Evolutionary conservation across 2,888 invertebrate species (phyloP), one percentile per base, ranked within the genome.

Genomic region (Griposia aprilina): DNA sequence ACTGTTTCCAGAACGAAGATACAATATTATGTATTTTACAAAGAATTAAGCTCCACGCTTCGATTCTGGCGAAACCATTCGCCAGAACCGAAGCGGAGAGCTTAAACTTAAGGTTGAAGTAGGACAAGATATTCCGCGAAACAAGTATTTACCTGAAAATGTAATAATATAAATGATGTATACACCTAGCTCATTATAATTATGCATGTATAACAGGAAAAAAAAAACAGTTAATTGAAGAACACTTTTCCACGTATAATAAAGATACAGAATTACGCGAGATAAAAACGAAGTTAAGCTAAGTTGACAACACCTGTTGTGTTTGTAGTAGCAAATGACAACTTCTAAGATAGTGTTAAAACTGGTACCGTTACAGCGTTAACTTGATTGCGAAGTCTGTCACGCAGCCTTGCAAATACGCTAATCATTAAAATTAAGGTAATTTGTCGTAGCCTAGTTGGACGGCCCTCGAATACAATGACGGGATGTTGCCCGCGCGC

Each of bases 401-500:
- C 85, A 86, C 86, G 84, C 71, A 81, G 87, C 88, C 86, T 89
- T 87, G 86, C 79, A 85, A 81, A 83, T 82, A 87, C 76, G 80
- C 81, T 87, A 83, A 88, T 88, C 74, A 84, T 83, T 86, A 87
- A 88, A 86, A 81, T 88, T 83, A 84, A 82, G 80, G 80, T 84
- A 82, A 81, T 86, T 81, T 84, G 79, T 85, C 76, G 77, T 78
- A 82, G 62, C 72, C 78, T 78, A 69, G 80, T 74, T 85, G 72
- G 62, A 76, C 69, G 86, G 74, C 72, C 66, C 74, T 80, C 73
- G 74, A 57, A 72, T 41, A 90, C 87, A 90, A 90, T 89, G 89
- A 80, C 88, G 86, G 90, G 90, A 90, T 90, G 87, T 90, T 81
- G 87, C 86, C 72, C 55, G 69, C 52, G 57, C 59, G 66, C 52